A percentile compares a stretch with the other conserved stretches of the same genome.
Conservation (phyloP, 2,888 invertebrate genomes). For the Cryptocephalus moraei region DNA sequence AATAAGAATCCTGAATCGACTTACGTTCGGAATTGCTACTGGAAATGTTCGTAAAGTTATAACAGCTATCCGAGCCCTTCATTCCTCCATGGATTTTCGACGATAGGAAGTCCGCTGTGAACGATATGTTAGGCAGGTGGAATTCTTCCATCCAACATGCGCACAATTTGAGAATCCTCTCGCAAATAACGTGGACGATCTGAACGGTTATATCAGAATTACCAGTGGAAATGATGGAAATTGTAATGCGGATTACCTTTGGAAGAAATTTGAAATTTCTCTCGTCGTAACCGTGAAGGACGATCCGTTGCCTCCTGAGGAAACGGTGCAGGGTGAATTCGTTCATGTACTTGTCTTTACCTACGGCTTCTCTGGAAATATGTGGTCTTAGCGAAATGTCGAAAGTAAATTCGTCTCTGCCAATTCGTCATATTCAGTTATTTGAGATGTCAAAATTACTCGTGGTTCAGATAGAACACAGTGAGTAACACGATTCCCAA, state of each 20-base stretch:
- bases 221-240: neutral
- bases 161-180: conserved; percentile 61
- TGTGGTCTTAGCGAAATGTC: neutral
- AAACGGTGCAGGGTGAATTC: conserved; percentile 63
- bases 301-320: conserved; percentile 57
- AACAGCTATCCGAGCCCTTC: conserved; percentile 29
- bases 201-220: conserved; percentile 28
- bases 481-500: too few species aligned
- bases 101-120: conserved; percentile 47
- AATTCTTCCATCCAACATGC: conserved; percentile 52
- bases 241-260: conserved; percentile 45
- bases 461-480: too few species aligned
- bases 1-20: conserved; percentile 3
- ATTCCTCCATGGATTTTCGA: conserved; percentile 25
- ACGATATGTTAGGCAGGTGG: conserved; percentile 44
- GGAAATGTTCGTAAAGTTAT: conserved; percentile 28
- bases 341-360: conserved; percentile 38
- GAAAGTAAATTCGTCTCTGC: too few species aligned
- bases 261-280: conserved; percentile 65
- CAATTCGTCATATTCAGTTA: too few species aligned
- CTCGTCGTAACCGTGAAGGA: conserved; percentile 71
- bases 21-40: conserved; percentile 29
- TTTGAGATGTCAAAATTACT: too few species aligned
- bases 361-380: conserved; percentile 31
- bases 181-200: conserved; percentile 70